Conservation (phyloP, 2,888 invertebrate species). For the Ptychoptera albimana region DNA sequence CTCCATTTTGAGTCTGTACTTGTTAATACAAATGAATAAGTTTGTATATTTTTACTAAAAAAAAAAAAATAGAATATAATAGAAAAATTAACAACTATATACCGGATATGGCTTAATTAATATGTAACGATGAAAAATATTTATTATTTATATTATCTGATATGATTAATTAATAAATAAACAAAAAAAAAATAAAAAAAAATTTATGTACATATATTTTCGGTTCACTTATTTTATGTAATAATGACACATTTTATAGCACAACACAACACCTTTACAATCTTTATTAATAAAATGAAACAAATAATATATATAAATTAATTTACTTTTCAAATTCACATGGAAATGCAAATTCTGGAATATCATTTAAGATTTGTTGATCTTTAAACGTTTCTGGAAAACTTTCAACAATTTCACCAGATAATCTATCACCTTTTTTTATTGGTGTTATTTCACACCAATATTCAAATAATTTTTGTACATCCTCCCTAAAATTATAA, state of each 20-base stretch:
- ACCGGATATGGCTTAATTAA: not conserved
- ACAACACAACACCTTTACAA: too few species aligned
- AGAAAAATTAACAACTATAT: not conserved
- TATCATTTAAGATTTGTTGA: slow-evolving; percentile 68
- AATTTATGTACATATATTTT: too few species aligned
- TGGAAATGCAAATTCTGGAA: slow-evolving; percentile 86
- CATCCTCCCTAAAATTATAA: slow-evolving; percentile 22
- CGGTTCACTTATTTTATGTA: too few species aligned
- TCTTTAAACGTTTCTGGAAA: slow-evolving; percentile 73
- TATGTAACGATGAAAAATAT: not conserved
- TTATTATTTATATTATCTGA: not conserved
- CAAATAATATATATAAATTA: not conserved
- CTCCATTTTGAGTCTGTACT: slow-evolving; percentile 91
- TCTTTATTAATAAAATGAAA: not conserved
- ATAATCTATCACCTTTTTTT: slow-evolving; percentile 13
- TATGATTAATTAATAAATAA: not conserved
- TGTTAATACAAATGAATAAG: slow-evolving; percentile 94
- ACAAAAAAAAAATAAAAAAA: not conserved
- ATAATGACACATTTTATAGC: too few species aligned
- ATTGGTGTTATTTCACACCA: slow-evolving; percentile 27
- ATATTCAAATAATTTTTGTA: slow-evolving; percentile 30
- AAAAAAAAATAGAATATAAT: too few species aligned
- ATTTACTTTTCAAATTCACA: slow-evolving; percentile 63
- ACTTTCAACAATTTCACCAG: slow-evolving; percentile 54
- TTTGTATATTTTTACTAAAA: slow-evolving; percentile 70